phyloP scores from a whole-genome alignment of 2,888 invertebrate species.

The Dynastes grantii region DNA sequence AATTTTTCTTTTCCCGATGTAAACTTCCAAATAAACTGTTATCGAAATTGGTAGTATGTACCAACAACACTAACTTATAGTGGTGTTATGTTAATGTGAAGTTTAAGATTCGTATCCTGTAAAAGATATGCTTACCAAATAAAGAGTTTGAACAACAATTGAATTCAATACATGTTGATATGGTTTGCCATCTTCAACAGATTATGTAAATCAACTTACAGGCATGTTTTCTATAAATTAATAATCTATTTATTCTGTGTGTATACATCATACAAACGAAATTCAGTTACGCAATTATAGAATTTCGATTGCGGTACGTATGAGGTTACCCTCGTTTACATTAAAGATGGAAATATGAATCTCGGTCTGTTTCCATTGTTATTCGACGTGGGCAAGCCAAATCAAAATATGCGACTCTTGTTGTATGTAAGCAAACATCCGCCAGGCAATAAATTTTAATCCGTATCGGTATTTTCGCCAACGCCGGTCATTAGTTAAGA shows the following conservation, averaged over 20 bases:
- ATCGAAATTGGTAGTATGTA: no score
- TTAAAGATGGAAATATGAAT: constrained; percentile 14
- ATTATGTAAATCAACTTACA: background rate
- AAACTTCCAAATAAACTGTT: no score
- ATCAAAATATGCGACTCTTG: constrained; percentile 31
- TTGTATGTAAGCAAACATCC: constrained; percentile 31
- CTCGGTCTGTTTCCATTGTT: constrained; percentile 33
- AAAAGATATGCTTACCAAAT: no score
- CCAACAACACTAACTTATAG: no score
- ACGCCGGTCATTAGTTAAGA: constrained; percentile 31
- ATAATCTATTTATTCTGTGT: background rate
- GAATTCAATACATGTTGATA: background rate
- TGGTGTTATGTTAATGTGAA: background rate
- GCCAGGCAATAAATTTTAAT: constrained; percentile 41
- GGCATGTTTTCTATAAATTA: background rate
- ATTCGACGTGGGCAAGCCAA: constrained; percentile 39
- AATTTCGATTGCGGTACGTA: background rate
- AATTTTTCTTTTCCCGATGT: no score
- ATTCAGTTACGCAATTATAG: constrained; percentile 10
- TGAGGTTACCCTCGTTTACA: constrained; percentile 23
- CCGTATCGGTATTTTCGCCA: constrained; percentile 45
- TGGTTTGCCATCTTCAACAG: background rate
- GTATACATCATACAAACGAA: background rate
- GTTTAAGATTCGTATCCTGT: background rate
- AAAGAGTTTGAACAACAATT: background rate